Evolutionary conservation across 2,797 vertebrate species (phyloP).

Genomic region (Potorous gilbertii): DNA sequence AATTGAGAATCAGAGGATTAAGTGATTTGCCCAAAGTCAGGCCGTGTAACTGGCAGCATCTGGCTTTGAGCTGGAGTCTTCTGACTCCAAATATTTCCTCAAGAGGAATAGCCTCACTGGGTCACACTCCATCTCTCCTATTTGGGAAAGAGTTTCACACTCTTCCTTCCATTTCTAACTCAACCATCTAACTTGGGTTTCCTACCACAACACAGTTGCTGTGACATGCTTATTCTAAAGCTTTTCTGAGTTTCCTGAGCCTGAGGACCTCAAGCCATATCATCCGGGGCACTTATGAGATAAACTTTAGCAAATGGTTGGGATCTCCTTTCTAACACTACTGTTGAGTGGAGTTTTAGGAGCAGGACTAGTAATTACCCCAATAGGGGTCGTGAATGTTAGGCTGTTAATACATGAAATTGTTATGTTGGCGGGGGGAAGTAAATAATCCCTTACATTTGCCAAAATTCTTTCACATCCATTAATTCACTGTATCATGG

Average conservation of each 20-base stretch:
- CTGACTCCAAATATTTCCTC: neutral
- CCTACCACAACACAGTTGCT: neutral
- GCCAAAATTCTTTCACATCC: neutral
- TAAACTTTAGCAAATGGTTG: constrained; percentile 29
- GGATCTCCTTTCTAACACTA: neutral
- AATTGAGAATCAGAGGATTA: neutral
- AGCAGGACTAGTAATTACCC: neutral
- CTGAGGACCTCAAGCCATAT: neutral
- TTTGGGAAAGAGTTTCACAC: neutral
- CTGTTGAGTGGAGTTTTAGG: neutral
- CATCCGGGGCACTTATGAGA: neutral
- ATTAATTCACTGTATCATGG: neutral
- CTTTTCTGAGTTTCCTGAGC: neutral
- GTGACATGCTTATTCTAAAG: neutral
- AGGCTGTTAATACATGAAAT: neutral
- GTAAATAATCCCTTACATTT: neutral
- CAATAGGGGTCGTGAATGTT: neutral
- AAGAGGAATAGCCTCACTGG: neutral
- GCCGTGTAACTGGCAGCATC: neutral
- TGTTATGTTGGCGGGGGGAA: neutral
- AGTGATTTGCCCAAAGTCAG: neutral
- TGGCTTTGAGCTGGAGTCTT: neutral
- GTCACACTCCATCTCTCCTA: neutral
- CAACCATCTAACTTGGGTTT: neutral
- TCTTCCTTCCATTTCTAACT: neutral